phyloP scores from a whole-genome alignment of 2,888 invertebrate genomes.

The Salpingus planirostris region DNA sequence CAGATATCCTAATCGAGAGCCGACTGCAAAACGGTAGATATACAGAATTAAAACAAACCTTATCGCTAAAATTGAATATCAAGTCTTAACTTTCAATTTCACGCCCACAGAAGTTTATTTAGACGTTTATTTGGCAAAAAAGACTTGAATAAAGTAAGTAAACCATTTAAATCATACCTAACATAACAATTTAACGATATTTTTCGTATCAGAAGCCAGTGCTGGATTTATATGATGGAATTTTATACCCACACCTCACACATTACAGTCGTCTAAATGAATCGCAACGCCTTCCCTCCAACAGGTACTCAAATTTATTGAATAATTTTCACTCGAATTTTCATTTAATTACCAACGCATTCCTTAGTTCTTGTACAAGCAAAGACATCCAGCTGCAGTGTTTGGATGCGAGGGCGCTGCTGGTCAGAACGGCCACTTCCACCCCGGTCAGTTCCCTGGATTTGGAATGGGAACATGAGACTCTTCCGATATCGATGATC shows the following conservation, averaged over 20 bases:
- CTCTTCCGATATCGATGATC: constrained; percentile 35
- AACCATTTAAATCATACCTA: constrained; percentile 9
- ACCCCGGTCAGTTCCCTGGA: constrained; percentile 61
- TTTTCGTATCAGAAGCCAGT: constrained; percentile 33
- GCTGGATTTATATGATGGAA: constrained; percentile 37
- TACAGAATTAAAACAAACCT: too few species aligned
- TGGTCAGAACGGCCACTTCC: constrained; percentile 40
- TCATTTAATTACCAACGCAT: neutral
- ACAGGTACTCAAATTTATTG: constrained; percentile 27
- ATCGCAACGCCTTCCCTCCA: constrained; percentile 35
- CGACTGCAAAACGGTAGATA: too few species aligned
- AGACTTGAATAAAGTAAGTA: constrained; percentile 31
- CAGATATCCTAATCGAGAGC: too few species aligned
- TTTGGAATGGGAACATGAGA: constrained; percentile 64
- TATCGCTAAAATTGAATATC: too few species aligned
- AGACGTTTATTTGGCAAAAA: constrained; percentile 33
- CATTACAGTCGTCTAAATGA: constrained; percentile 38
- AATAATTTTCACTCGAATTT: neutral
- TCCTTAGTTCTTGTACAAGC: constrained; percentile 32
- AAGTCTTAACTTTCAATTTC: constrained; percentile 26
- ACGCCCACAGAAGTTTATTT: constrained; percentile 29
- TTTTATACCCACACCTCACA: constrained; percentile 34
- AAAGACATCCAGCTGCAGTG: constrained; percentile 52
- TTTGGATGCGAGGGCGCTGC: constrained; percentile 48
- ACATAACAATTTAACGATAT: neutral